Conservation (phyloP, 2,888 invertebrate genomes). For the Rhyacophila evoluta region DNA sequence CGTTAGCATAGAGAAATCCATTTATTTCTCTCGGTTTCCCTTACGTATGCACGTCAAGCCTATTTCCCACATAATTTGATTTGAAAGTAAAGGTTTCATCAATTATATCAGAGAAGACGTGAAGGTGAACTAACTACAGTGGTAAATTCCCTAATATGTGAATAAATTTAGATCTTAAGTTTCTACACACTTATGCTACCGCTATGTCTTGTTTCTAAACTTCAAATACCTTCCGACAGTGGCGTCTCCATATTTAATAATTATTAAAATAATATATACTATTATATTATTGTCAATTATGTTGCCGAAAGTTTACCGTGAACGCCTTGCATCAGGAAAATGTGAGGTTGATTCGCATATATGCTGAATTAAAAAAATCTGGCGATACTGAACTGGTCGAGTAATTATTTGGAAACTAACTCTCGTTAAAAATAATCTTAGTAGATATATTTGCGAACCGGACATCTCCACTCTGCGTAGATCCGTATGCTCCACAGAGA, state of each 20-base stretch:
- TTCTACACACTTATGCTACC: neutral
- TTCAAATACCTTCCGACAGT: neutral
- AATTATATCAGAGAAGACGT: neutral
- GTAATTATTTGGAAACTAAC: too few species aligned
- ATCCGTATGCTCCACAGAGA: too few species aligned
- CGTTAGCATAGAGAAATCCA: neutral
- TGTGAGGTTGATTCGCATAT: too few species aligned
- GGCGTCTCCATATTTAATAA: neutral
- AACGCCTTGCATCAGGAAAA: too few species aligned
- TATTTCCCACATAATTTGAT: neutral
- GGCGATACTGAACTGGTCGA: too few species aligned
- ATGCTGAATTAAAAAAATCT: too few species aligned
- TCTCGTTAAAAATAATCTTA: too few species aligned
- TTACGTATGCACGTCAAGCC: neutral
- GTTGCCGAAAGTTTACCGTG: too few species aligned
- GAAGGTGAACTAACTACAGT: neutral
- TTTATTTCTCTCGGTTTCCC: neutral
- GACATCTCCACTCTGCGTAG: too few species aligned
- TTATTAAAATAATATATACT: too few species aligned
- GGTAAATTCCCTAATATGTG: neutral
- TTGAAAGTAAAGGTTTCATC: neutral
- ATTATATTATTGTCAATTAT: too few species aligned
- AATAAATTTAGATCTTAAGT: neutral
- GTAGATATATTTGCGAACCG: too few species aligned
- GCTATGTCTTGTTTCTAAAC: neutral